phyloP scores from a whole-genome alignment of 2,113 vertebrate genomes.

The Zosterops lateralis region DNA sequence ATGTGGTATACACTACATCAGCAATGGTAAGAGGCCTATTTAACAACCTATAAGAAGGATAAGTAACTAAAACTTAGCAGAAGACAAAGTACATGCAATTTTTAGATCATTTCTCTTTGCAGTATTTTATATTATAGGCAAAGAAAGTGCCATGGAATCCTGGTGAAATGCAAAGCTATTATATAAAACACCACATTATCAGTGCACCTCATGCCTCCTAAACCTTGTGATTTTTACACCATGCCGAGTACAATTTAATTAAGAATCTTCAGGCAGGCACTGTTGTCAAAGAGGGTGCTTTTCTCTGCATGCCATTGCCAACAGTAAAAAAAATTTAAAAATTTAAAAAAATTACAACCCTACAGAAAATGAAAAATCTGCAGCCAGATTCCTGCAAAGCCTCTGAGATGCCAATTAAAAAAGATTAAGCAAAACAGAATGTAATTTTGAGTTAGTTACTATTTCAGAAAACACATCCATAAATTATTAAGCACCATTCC shows the following conservation, averaged over 20 bases:
- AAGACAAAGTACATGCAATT: not conserved
- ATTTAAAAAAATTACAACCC: not conserved
- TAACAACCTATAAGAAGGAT: not conserved
- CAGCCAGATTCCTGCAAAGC: not conserved
- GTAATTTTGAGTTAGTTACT: constrained; percentile 15
- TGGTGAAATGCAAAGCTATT: not conserved
- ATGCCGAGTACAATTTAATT: constrained; percentile 38
- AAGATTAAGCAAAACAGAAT: constrained; percentile 34
- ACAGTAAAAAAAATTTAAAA: not conserved
- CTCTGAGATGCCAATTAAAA: constrained; percentile 26
- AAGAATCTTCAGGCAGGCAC: not conserved
- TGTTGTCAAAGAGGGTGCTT: not conserved
- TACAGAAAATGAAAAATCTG: not conserved
- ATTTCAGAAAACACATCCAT: constrained; percentile 1
- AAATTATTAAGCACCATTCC: not conserved
- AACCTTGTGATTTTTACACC: constrained; percentile 6
- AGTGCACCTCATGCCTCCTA: not conserved
- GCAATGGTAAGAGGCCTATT: not conserved
- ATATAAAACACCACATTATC: not conserved
- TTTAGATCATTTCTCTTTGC: not conserved
- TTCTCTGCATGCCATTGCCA: not conserved
- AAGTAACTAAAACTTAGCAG: not conserved
- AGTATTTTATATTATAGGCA: not conserved
- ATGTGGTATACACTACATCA: not conserved
- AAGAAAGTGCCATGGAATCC: not conserved